phyloP scores from a whole-genome alignment of 1,140 invertebrate species.

The Drosophila busckii region DNA sequence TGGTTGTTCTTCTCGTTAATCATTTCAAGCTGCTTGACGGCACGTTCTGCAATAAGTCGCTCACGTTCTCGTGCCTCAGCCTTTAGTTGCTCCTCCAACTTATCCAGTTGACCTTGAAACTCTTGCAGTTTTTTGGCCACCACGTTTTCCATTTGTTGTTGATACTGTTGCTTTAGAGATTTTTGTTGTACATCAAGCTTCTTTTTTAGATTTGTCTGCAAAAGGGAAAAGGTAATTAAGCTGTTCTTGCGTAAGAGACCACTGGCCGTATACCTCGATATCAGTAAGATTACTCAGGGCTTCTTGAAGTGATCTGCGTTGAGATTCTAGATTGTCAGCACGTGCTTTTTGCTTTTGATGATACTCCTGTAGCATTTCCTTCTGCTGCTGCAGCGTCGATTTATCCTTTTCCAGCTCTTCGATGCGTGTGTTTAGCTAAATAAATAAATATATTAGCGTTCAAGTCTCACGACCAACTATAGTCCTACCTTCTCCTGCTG shows the following conservation, averaged over 20 bases:
- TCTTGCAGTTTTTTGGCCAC: slow-evolving; percentile 87
- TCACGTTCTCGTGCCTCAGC: slow-evolving; percentile 84
- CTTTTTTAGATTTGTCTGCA: slow-evolving; percentile 76
- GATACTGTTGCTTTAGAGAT: slow-evolving; percentile 86
- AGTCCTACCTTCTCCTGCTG: slow-evolving; percentile 58
- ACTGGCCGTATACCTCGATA: no score
- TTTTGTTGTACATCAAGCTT: slow-evolving; percentile 83
- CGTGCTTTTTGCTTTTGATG: slow-evolving; percentile 69
- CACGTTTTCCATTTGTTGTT: slow-evolving; percentile 88
- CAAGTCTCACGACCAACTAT: neutral
- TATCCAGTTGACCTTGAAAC: slow-evolving; percentile 87
- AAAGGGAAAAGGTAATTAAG: neutral
- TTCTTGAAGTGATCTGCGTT: slow-evolving; percentile 67
- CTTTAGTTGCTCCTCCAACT: slow-evolving; percentile 83
- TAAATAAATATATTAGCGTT: neutral
- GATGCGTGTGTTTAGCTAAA: slow-evolving; percentile 44
- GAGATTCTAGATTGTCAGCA: slow-evolving; percentile 55
- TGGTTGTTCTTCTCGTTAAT: slow-evolving; percentile 87
- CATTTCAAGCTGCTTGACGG: slow-evolving; percentile 85
- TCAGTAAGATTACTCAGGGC: slow-evolving; percentile 59
- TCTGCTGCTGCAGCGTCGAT: slow-evolving; percentile 49
- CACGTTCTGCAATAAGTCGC: slow-evolving; percentile 83
- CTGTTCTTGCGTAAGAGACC: no score
- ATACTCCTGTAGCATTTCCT: slow-evolving; percentile 72
- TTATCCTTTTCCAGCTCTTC: slow-evolving; percentile 65